Base-by-base conservation (phyloP, 2,113 vertebrate species). In the Pseudorhombus dupliciocellatus region DNA sequence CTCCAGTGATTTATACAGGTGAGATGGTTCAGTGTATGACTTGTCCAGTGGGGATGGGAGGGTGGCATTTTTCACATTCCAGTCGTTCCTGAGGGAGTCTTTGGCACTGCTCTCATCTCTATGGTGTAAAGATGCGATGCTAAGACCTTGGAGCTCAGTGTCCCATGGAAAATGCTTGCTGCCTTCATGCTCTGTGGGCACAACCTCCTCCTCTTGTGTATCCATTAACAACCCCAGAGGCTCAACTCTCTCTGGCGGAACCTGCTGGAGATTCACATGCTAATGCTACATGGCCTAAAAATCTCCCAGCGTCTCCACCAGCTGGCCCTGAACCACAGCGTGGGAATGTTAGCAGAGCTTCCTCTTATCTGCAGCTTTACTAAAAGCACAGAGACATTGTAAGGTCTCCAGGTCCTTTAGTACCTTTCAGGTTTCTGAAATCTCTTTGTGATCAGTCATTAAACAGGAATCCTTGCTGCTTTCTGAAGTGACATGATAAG, bases 141-240 rank as follows among this genome's bases (percentile, higher is more conserved):
- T 9, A 42, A 31, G 30, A 52, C 12, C 7, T 25, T 64, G 8
- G 53, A 20, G 62, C 63, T 64, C 58, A 44, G 28, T 62, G 15
- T 28, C 66, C 46, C 52, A 44, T 48, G 22, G 34, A 56, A 26
- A 1, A 28, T 53, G 15, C 53, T 24, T 12, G 28, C 66, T 59
- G 34, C 40, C 44, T 60, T 72, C 16, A 80, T 66, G 50, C 64
- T 54, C 54, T 75, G 20, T 22, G 58, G 11, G 16, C 57, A 59
- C 46, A 18, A 24, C 26, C 9, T 51, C 53, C 14, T 73, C 24
- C 51, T 53, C 20, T 77, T 50, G 55, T 54, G 37, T 52, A 63
- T 76, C 75, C 14, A 42, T 57, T 12, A 76, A 61, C 15, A 18
- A 16, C 64, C 55, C 28, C 63, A 25, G 42, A 25, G 46, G 46